A percentile compares a stretch with the other conserved stretches of the same genome.
These are phyloP conservation scores for Seira sanloemensis DNA, from an alignment of 2,888 invertebrate genomes.

Conservation along the genomic window DNA sequence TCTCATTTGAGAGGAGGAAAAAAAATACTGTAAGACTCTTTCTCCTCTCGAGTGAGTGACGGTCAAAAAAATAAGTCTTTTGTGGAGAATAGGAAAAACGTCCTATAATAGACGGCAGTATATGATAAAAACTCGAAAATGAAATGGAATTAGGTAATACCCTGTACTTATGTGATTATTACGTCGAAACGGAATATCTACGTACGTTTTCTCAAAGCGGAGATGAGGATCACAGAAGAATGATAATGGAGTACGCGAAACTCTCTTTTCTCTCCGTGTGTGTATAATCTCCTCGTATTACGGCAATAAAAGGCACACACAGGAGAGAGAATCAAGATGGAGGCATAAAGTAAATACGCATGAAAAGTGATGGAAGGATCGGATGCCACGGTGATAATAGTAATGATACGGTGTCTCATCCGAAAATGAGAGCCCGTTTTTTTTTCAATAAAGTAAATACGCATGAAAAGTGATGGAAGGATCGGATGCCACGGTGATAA, in stretches of 20 bases:
- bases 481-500: slow-evolving; percentile 31
- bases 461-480: background rate
- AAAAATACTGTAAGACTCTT: too few species aligned
- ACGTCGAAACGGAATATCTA: background rate
- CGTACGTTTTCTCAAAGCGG: background rate
- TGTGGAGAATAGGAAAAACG: background rate
- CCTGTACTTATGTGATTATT: slow-evolving; percentile 64
- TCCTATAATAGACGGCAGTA: background rate
- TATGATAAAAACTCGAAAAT: slow-evolving; percentile 29
- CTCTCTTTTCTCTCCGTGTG: too few species aligned
- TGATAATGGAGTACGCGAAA: background rate
- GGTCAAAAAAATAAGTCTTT: background rate
- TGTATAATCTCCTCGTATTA: too few species aligned
- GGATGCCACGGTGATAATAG: slow-evolving; percentile 37
- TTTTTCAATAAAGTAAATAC: too few species aligned
- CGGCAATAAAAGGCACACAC: background rate
- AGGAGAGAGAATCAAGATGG: too few species aligned
- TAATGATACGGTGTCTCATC: slow-evolving; percentile 59
- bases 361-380: background rate
- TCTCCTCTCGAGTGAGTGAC: background rate
- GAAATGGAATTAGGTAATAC: slow-evolving; percentile 63
- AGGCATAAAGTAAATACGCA: too few species aligned
- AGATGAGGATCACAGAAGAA: background rate
- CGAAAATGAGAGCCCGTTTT: slow-evolving; percentile 49
- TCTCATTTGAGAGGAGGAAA: background rate